Evolutionary conservation across 2,113 vertebrate genomes (phyloP).

Genomic region (Epinephelus cyanopodus): DNA sequence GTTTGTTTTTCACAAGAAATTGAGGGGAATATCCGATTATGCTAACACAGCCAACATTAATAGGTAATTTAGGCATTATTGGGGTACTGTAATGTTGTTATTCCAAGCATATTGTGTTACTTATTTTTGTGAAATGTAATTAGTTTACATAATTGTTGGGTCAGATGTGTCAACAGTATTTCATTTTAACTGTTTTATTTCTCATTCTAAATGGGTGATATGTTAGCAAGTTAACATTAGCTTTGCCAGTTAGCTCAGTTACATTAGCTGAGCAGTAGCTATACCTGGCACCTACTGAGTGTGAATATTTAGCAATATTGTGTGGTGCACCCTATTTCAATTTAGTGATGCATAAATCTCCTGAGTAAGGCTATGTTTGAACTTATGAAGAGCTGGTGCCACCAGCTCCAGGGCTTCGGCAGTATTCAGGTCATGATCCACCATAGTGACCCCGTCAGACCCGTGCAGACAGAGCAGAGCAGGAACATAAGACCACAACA

Average conservation of each 20-base stretch:
- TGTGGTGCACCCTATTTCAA: background rate
- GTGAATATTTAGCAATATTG: background rate
- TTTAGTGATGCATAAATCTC: background rate
- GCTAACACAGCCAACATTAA: no score
- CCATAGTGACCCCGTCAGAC: background rate
- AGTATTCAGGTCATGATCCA: background rate
- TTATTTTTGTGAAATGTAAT: no score
- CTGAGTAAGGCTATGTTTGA: background rate
- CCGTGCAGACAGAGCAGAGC: background rate
- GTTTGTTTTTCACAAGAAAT: no score
- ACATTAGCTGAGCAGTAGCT: background rate
- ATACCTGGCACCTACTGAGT: background rate
- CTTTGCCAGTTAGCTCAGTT: background rate
- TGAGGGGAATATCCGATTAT: no score
- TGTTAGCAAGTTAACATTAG: no score
- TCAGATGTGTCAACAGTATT: no score
- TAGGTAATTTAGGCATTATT: no score
- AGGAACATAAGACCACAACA: constrained; percentile 9
- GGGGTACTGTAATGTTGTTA: no score
- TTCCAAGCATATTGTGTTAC: no score
- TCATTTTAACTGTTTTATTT: no score
- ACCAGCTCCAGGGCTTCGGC: background rate
- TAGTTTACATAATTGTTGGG: no score
- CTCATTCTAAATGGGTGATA: no score
- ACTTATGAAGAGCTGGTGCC: background rate